Percentiles rank a stretch among this genome's conserved stretches.
These are phyloP conservation scores for Bedellia somnulentella DNA, from an alignment of 2,888 invertebrate genomes.

Conservation along the genomic window DNA sequence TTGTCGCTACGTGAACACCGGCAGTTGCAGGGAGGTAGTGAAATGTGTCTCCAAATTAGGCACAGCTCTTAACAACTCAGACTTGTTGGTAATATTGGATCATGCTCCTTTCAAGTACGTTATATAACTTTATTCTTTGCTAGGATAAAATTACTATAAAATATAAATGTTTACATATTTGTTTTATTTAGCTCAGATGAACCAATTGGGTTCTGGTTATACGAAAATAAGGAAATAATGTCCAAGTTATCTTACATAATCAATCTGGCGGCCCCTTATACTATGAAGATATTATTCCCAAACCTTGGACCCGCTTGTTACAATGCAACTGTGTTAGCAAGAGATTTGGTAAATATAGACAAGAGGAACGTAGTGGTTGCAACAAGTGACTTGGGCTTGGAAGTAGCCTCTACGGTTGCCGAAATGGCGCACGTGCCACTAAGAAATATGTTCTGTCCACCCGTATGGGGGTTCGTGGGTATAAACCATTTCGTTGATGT, in stretches of 20 bases:
- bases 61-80: slow-evolving; percentile 40
- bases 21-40: slow-evolving; percentile 24
- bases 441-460: slow-evolving; percentile 57
- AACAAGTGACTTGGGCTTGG: slow-evolving; percentile 59
- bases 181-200: slow-evolving; percentile 18
- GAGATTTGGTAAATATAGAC: slow-evolving; percentile 29
- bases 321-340: slow-evolving; percentile 51
- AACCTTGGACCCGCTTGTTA: slow-evolving; percentile 61
- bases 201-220: slow-evolving; percentile 37
- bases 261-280: slow-evolving; percentile 42
- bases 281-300: slow-evolving; percentile 52
- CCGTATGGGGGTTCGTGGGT: slow-evolving; percentile 67
- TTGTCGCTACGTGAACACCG: slow-evolving; percentile 25
- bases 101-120: slow-evolving; percentile 38
- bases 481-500: slow-evolving; percentile 58
- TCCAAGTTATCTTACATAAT: slow-evolving; percentile 41
- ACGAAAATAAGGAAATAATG: slow-evolving; percentile 30
- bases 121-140: background rate
- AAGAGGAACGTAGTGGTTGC: slow-evolving; percentile 57
- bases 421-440: slow-evolving; percentile 43
- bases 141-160: too few relatives aligned
- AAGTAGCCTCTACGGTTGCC: slow-evolving; percentile 33
- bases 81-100: slow-evolving; percentile 55
- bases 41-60: slow-evolving; percentile 40
- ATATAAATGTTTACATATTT: background rate